A percentile compares a stretch with the other conserved stretches of the same genome.
phyloP scores from a whole-genome alignment of 2,113 vertebrate genomes.

The Corydoras sp. region DNA sequence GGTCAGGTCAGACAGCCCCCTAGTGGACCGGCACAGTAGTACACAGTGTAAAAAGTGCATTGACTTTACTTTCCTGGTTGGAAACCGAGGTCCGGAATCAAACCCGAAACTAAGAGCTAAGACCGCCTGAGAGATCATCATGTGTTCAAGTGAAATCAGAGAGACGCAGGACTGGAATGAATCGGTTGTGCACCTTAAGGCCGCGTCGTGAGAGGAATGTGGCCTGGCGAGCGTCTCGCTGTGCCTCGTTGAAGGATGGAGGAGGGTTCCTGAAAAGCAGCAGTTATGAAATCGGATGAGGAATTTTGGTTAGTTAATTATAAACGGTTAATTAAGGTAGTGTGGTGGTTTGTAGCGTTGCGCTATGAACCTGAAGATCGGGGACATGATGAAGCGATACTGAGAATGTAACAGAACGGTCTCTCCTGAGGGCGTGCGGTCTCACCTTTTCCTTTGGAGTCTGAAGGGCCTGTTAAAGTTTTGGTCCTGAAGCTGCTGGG shows the following conservation, averaged over 20 bases:
- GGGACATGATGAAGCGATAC: no score
- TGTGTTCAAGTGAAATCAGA: background rate
- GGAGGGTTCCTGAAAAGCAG: slow-evolving; percentile 45
- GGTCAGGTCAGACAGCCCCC: no score
- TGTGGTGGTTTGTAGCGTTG: no score
- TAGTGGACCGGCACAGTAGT: no score
- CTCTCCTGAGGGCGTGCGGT: no score
- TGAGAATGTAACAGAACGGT: background rate
- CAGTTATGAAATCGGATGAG: background rate
- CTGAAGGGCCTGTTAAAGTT: slow-evolving; percentile 66
- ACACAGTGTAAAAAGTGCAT: no score
- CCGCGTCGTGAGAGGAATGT: slow-evolving; percentile 90
- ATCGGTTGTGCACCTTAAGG: slow-evolving; percentile 72
- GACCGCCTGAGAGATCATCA: background rate
- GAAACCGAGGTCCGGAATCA: background rate
- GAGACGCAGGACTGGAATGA: background rate
- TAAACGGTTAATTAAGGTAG: no score
- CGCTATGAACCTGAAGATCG: no score
- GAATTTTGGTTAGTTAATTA: no score
- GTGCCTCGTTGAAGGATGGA: slow-evolving; percentile 56
- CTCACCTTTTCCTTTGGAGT: slow-evolving; percentile 74
- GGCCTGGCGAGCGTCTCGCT: slow-evolving; percentile 85
- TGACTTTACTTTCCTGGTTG: slow-evolving; percentile 7
- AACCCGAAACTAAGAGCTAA: slow-evolving; percentile 3
- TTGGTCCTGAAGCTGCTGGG: slow-evolving; percentile 63